phyloP scores from a whole-genome alignment of 1,140 invertebrate species.

The Brachionus plicatilis region DNA sequence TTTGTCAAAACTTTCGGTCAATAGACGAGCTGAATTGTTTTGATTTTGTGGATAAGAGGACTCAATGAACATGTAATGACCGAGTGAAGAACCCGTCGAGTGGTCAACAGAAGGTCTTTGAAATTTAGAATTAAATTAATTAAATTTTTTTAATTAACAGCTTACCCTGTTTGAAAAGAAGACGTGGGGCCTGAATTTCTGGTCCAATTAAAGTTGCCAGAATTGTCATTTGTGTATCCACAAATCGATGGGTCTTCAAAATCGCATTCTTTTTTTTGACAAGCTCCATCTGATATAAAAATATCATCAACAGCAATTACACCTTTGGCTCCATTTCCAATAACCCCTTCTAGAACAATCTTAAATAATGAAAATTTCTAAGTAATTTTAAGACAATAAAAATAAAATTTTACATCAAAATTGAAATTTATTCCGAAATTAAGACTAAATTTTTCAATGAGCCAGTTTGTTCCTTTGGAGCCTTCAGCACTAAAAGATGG shows the following conservation, averaged over 20 bases:
- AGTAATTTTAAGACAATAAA: not conserved
- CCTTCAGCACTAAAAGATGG: not conserved
- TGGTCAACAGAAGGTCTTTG: slow-evolving; percentile 49
- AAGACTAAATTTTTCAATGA: slow-evolving; percentile 21
- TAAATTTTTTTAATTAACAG: slow-evolving; percentile 61
- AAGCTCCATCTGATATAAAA: slow-evolving; percentile 13
- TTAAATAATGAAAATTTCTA: slow-evolving; percentile 44
- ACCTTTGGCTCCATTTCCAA: slow-evolving; percentile 43
- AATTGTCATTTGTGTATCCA: slow-evolving; percentile 14
- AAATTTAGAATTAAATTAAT: not conserved
- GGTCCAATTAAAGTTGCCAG: slow-evolving; percentile 66
- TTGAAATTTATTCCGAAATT: slow-evolving; percentile 13
- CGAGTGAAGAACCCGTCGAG: slow-evolving; percentile 46
- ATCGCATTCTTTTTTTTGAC: slow-evolving; percentile 26
- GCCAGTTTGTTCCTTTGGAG: not conserved
- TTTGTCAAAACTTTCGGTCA: slow-evolving; percentile 11
- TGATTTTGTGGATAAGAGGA: not conserved
- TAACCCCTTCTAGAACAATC: slow-evolving; percentile 47
- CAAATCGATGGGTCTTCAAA: slow-evolving; percentile 28
- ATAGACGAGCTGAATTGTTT: slow-evolving; percentile 2
- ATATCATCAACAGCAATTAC: slow-evolving; percentile 22
- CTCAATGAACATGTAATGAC: slow-evolving; percentile 53
- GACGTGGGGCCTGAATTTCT: slow-evolving; percentile 63
- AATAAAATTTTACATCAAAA: slow-evolving; percentile 9
- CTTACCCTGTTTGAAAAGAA: slow-evolving; percentile 49